phyloP scores from a whole-genome alignment of 2,888 invertebrate genomes.

The Drosophila subsilvestris region DNA sequence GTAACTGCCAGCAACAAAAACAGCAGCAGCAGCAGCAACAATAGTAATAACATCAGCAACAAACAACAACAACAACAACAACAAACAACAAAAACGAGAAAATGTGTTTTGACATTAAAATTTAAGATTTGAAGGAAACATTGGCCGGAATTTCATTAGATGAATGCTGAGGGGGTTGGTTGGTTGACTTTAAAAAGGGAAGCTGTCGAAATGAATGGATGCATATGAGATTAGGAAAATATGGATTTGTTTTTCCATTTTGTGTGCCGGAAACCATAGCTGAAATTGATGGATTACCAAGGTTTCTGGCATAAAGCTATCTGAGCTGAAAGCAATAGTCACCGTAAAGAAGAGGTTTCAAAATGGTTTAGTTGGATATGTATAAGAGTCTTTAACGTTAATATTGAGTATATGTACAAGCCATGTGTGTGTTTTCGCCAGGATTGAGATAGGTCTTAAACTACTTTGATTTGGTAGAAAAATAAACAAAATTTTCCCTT shows the following conservation, averaged over 20 bases:
- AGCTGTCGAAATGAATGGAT: constrained; percentile 13
- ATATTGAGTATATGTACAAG: too few species aligned
- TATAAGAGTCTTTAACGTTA: too few species aligned
- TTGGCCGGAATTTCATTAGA: constrained; percentile 42
- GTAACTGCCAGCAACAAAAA: constrained; percentile 24
- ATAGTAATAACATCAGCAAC: constrained; percentile 35
- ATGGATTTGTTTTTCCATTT: constrained; percentile 6
- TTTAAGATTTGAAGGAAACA: constrained; percentile 59
- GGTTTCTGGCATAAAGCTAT: too few species aligned
- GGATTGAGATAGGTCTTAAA: too few species aligned
- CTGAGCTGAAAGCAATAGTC: too few species aligned
- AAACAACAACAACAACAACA: constrained; percentile 23
- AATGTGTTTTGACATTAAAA: constrained; percentile 53
- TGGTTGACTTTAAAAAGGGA: constrained; percentile 9
- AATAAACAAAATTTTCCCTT: too few species aligned
- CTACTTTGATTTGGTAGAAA: too few species aligned
- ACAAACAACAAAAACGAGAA: constrained; percentile 39
- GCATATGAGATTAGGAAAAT: background rate
- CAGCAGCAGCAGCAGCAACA: constrained; percentile 18
- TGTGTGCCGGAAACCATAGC: background rate
- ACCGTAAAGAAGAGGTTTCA: too few species aligned
- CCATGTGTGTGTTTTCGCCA: too few species aligned
- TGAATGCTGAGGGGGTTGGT: constrained; percentile 15
- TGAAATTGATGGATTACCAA: background rate
- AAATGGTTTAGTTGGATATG: too few species aligned